Evolutionary conservation across 2,113 vertebrate genomes (phyloP), one percentile per base, ranked within the genome.

Genomic region (Pseudolaguvia tuberculata): DNA sequence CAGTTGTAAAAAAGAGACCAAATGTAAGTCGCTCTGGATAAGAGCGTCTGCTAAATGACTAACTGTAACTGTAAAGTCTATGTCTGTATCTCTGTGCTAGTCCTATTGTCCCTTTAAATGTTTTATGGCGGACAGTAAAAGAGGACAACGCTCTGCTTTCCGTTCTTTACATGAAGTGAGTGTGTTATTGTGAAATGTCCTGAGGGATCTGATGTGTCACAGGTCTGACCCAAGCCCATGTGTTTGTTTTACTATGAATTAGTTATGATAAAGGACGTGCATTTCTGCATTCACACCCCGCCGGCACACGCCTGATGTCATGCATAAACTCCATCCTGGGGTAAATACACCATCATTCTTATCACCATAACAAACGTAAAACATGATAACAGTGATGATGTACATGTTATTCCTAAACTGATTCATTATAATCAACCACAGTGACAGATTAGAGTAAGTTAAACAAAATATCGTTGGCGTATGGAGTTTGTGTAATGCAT

Each of bases 281-380:
- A 6, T 27, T 12, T 21, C 13, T 29, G 8, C 15, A 27, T 42
- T 42, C 53, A 56, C 52, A 45, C 69, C 52, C 45, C 15, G 47
- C n/a, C 9, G 57, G 25, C 74, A 80, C 79, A 74, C 82, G 78
- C 75, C 84, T 82, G 87, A 88, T 87, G 83, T 89, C 86, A 86
- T 85, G 85, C 86, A 85, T 87, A 86, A 89, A 86, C 25, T 88
- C 85, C 80, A 74, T 78, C 84, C 79, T 83, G 86, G 83, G 48
- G 62, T 29, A 78, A 81, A 80, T 74, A 67, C 70, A 84, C 83
- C 86, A 81, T 81, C 86, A 53, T 81, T 77, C 79, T 81, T 79
- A 56, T 75, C 84, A 86, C 72, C 83, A 81, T 81, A 86, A 42
- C 39, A 42, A 70, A 79, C 81, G 90, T 87, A 90, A 89, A 89